These are phyloP conservation scores for Neosilurus mollespiculum DNA, from an alignment of 2,797 vertebrate species.

Conservation along the genomic window DNA sequence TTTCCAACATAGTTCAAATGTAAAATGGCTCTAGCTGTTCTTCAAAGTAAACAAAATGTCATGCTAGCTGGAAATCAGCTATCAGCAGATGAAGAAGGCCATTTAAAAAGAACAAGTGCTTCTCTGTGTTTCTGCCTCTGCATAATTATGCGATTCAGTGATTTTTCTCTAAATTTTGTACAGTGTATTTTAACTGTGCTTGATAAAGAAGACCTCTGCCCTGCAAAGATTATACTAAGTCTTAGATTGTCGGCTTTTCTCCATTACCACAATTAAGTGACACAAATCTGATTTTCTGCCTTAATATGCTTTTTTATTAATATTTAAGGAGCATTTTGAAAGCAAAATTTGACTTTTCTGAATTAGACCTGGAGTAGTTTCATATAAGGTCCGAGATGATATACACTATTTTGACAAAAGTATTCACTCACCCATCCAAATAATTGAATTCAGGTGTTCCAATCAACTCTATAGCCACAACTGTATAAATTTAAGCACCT, in stretches of 20 bases:
- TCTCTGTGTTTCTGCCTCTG: conserved; percentile 23
- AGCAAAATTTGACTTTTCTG: background rate
- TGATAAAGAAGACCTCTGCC: conserved; percentile 17
- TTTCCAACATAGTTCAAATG: background rate
- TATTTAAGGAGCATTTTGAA: background rate
- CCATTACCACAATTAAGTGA: background rate
- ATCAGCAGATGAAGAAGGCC: conserved; percentile 2
- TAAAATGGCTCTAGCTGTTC: background rate
- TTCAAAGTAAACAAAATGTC: conserved; percentile 25
- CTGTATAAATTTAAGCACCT: too few species aligned
- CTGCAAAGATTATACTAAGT: conserved; percentile 4
- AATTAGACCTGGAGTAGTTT: background rate
- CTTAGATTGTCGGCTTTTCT: background rate
- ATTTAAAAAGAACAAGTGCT: conserved; percentile 28
- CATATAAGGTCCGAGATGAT: background rate
- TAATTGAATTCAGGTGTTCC: too few species aligned
- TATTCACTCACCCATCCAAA: too few species aligned
- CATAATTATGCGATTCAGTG: background rate
- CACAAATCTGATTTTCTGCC: background rate
- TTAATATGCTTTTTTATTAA: too few species aligned
- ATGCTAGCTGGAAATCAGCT: conserved; percentile 6
- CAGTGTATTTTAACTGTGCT: background rate
- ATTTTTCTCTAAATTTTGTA: background rate
- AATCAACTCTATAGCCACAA: too few species aligned
- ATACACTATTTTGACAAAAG: too few species aligned